Evolutionary conservation across 2,113 vertebrate genomes (phyloP).

Genomic region (Burhinus bistriatus): DNA sequence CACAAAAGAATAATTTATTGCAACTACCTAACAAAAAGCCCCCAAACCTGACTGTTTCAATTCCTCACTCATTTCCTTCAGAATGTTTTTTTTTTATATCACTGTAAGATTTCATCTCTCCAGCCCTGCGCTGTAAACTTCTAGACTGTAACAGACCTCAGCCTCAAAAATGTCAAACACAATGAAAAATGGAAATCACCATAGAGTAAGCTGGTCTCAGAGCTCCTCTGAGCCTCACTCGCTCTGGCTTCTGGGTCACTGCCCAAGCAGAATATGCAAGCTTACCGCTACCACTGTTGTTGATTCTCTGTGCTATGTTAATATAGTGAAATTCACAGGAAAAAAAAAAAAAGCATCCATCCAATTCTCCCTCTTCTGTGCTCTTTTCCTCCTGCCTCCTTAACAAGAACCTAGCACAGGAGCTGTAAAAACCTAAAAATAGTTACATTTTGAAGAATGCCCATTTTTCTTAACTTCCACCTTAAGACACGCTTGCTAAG

Average conservation of each 20-base stretch:
- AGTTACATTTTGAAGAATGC: background rate
- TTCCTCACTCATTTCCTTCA: conserved; percentile 49
- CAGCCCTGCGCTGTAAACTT: conserved; percentile 32
- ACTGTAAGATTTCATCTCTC: conserved; percentile 32
- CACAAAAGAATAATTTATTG: conserved; percentile 69
- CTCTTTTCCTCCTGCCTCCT: background rate
- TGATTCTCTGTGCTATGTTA: background rate
- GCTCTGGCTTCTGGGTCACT: conserved; percentile 29
- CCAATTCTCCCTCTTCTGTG: background rate
- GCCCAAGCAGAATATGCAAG: background rate
- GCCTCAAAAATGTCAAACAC: conserved; percentile 48
- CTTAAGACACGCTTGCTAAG: background rate
- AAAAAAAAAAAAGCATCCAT: background rate
- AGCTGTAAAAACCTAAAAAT: background rate
- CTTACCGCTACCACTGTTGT: background rate
- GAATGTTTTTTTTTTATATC: conserved; percentile 19
- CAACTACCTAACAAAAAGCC: conserved; percentile 59
- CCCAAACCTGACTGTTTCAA: conserved; percentile 6
- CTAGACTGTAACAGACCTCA: conserved; percentile 22
- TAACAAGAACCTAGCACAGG: background rate
- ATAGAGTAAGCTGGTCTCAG: background rate
- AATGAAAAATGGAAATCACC: conserved; percentile 50
- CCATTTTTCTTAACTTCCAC: background rate
- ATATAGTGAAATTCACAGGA: background rate
- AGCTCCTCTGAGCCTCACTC: conserved; percentile 38